Evolutionary conservation across 2,113 vertebrate genomes (phyloP).

Genomic region (Hippocampus mohnikei): DNA sequence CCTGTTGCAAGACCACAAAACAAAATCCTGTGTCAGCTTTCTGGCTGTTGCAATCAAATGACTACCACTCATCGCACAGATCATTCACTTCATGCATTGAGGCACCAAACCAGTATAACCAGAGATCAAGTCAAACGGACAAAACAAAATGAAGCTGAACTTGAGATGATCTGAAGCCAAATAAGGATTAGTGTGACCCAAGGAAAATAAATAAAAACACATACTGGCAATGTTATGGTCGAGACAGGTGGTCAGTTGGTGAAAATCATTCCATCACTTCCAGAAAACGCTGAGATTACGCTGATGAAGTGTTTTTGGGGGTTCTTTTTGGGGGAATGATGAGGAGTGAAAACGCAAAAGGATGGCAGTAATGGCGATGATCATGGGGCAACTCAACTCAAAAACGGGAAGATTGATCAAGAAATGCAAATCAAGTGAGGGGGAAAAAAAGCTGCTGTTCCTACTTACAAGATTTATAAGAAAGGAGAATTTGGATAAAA

Average conservation of each 20-base stretch:
- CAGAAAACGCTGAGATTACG: constrained; percentile 65
- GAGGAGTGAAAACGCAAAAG: constrained; percentile 54
- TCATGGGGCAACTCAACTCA: constrained; percentile 72
- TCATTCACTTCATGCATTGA: constrained; percentile 71
- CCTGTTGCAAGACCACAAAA: constrained; percentile 28
- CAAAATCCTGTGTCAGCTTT: constrained; percentile 72
- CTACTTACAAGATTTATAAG: constrained; percentile 99
- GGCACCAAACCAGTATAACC: constrained; percentile 72
- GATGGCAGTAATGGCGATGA: constrained; percentile 73
- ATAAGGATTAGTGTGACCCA: constrained; percentile 70
- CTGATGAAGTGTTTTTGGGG: constrained; percentile 57
- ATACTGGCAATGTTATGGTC: constrained; percentile 79
- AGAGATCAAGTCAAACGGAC: constrained; percentile 62
- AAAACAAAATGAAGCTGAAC: constrained; percentile 61
- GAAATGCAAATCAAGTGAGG: constrained; percentile 86
- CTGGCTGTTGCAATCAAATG: constrained; percentile 43
- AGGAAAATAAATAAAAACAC: constrained; percentile 71
- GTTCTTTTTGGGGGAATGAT: constrained; percentile 26
- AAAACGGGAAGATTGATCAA: constrained; percentile 74
- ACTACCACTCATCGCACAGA: constrained; percentile 53
- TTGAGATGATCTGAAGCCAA: constrained; percentile 49
- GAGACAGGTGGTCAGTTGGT: constrained; percentile 85
- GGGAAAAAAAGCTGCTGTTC: constrained; percentile 85
- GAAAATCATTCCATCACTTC: constrained; percentile 85
- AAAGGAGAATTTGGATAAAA: constrained; percentile 99